A percentile compares a stretch with the other conserved stretches of the same genome.
phyloP scores from a whole-genome alignment of 2,113 vertebrate genomes.

The Mormoops blainvillei region DNA sequence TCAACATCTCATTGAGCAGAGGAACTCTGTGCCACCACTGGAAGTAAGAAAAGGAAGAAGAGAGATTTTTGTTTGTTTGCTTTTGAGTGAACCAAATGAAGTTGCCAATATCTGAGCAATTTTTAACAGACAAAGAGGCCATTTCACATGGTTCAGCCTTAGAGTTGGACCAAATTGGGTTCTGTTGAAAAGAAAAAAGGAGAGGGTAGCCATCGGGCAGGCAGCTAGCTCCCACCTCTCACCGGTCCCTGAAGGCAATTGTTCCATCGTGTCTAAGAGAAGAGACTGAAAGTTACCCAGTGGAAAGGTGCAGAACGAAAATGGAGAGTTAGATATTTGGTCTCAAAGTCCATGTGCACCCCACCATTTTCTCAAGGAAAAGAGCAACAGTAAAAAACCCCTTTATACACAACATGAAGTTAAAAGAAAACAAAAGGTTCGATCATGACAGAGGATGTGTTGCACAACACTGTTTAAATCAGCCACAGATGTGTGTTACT shows the following conservation, averaged over 20 bases:
- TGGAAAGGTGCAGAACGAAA: background rate
- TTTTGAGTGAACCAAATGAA: background rate
- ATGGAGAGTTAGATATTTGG: background rate
- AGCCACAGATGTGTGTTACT: background rate
- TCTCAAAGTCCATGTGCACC: background rate
- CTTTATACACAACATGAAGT: background rate
- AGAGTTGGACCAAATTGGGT: background rate
- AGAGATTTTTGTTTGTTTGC: background rate
- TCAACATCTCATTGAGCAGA: background rate
- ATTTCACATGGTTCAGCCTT: background rate
- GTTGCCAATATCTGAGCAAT: background rate
- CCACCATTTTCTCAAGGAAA: background rate
- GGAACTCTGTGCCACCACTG: background rate
- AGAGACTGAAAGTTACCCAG: background rate
- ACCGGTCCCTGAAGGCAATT: background rate
- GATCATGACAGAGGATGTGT: background rate
- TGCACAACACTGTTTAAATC: background rate
- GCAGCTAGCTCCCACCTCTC: background rate
- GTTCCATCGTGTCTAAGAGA: background rate
- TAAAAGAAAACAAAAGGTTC: slow-evolving; percentile 20
- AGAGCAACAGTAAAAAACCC: background rate
- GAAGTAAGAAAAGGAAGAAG: background rate
- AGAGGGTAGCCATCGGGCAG: background rate
- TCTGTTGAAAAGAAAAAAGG: background rate
- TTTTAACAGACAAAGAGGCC: background rate